Evolutionary conservation across 2,113 vertebrate species (phyloP).

Genomic region (Galeopterus variegatus): DNA sequence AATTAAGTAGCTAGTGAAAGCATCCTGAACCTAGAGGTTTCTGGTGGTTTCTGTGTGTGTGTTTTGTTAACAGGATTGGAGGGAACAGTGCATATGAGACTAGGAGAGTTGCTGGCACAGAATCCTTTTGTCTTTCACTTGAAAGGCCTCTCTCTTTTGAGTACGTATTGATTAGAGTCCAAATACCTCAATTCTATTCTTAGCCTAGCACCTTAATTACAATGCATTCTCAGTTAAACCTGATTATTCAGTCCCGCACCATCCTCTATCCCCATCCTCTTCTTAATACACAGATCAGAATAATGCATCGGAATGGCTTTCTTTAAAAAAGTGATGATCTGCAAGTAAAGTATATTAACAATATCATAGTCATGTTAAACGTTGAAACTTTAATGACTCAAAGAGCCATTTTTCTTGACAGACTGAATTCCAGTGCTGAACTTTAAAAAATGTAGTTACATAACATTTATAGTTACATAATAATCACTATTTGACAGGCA

Average conservation of each 20-base stretch:
- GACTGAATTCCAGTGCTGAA: neutral
- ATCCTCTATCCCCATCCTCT: neutral
- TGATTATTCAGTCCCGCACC: conserved; percentile 49
- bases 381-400: conserved; percentile 9
- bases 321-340: conserved; percentile 18
- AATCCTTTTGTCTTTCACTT: conserved; percentile 26
- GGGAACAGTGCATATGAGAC: neutral
- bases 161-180: conserved; percentile 72
- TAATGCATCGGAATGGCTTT: conserved; percentile 43
- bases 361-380: neutral
- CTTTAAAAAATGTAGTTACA: conserved; percentile 7
- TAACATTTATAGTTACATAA: neutral
- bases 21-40: neutral
- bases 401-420: neutral
- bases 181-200: conserved; percentile 70
- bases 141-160: conserved; percentile 66
- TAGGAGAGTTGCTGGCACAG: conserved; percentile 12
- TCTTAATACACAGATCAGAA: conserved; percentile 49
- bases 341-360: conserved; percentile 39
- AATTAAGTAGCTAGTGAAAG: neutral
- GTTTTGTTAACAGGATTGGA: neutral
- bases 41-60: neutral
- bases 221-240: conserved; percentile 60
- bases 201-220: conserved; percentile 69
- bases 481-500: neutral